Evolutionary conservation across 1,140 invertebrate genomes (phyloP).

Genomic region (honey bee (Apis mellifera)): DNA sequence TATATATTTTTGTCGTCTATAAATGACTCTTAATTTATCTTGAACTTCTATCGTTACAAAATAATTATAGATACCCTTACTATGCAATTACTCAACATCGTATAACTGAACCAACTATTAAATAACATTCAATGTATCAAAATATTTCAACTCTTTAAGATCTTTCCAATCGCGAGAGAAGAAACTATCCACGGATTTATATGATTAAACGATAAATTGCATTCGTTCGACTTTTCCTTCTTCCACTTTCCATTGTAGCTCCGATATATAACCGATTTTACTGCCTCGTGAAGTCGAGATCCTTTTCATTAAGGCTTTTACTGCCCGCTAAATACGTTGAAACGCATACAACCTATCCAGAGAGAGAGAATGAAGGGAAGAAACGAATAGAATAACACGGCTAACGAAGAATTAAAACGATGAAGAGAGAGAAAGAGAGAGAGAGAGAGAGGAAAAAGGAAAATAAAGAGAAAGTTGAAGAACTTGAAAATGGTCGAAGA

Average conservation of each 20-base stretch:
- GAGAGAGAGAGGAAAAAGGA: neutral
- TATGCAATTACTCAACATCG: too few relatives aligned
- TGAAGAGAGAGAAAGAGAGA: neutral
- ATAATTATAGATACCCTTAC: too few relatives aligned
- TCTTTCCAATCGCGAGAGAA: slow-evolving; percentile 20
- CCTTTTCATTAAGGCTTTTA: slow-evolving; percentile 74
- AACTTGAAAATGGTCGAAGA: neutral
- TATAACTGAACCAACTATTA: too few relatives aligned
- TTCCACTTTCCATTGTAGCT: slow-evolving; percentile 24
- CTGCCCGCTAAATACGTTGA: slow-evolving; percentile 72
- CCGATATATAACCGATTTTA: slow-evolving; percentile 71
- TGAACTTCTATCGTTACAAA: too few relatives aligned
- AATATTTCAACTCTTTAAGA: slow-evolving; percentile 24
- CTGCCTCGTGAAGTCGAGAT: slow-evolving; percentile 65
- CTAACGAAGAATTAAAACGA: neutral
- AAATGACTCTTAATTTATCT: too few relatives aligned
- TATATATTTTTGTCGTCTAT: neutral
- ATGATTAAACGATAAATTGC: slow-evolving; percentile 59
- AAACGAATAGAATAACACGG: neutral
- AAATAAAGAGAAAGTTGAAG: neutral
- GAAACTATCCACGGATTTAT: slow-evolving; percentile 48
- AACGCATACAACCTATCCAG: slow-evolving; percentile 19
- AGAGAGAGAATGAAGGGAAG: slow-evolving; percentile 11
- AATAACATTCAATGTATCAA: neutral
- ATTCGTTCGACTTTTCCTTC: slow-evolving; percentile 54